Conservation (phyloP, 1,140 invertebrate species). For the Caenorhabditis elegans region WBcel235 BX284603.4:8165501-8166000, state of each 20-base stretch:
- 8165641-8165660: neutral
- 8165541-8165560: neutral
- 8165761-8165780: slow-evolving; percentile 89
- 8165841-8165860: slow-evolving; percentile 81
- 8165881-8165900: slow-evolving; percentile 91
- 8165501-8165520: no score
- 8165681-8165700: slow-evolving; percentile 53
- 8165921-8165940: no score
- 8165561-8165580: neutral
- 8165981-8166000: slow-evolving; percentile 77
- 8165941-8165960: no score
- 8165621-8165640: neutral
- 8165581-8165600: slow-evolving; percentile 11
- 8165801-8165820: slow-evolving; percentile 97
- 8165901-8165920: slow-evolving; percentile 93
- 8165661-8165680: neutral
- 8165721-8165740: slow-evolving; percentile 88
- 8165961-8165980: neutral
- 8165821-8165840: slow-evolving; percentile 97
- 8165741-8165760: slow-evolving; percentile 83
- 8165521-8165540: neutral
- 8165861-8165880: slow-evolving; percentile 92
- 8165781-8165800: slow-evolving; percentile 95
- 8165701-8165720: slow-evolving; percentile 76
- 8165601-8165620: slow-evolving; percentile 23